Percentiles rank a stretch among this genome's conserved stretches.
Evolutionary conservation across 2,113 vertebrate genomes (phyloP).

Genomic region (Poeciliopsis occidentalis): DNA sequence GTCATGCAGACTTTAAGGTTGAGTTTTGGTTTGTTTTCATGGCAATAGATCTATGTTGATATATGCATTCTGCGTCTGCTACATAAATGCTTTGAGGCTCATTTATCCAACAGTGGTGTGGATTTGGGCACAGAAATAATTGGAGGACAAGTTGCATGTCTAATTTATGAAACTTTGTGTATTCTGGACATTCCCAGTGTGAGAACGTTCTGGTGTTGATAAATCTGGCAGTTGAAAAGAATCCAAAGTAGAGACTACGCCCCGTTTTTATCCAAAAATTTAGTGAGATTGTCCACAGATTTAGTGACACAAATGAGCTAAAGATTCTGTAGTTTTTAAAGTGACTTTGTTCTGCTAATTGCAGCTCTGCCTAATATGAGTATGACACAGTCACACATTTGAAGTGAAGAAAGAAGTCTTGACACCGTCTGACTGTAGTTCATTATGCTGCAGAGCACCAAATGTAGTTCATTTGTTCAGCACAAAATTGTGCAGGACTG

Average conservation of each 20-base stretch:
- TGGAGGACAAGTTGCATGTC: background rate
- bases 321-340: background rate
- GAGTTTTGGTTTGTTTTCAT: background rate
- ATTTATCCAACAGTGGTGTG: background rate
- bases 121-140: background rate
- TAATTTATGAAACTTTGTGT: background rate
- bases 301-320: background rate
- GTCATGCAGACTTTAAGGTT: conserved; percentile 10
- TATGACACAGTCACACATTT: background rate
- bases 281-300: background rate
- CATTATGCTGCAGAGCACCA: background rate
- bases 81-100: background rate
- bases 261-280: background rate
- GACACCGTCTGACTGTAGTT: background rate
- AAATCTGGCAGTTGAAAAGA: background rate
- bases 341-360: background rate
- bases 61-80: background rate
- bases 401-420: background rate
- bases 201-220: background rate
- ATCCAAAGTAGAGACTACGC: background rate
- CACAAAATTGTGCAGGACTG: no score
- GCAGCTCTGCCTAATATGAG: background rate
- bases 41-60: background rate
- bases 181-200: background rate
- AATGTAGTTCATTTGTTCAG: background rate